phyloP scores from a whole-genome alignment of 2,888 invertebrate species.

The Caenorhabditis macrosperma region DNA sequence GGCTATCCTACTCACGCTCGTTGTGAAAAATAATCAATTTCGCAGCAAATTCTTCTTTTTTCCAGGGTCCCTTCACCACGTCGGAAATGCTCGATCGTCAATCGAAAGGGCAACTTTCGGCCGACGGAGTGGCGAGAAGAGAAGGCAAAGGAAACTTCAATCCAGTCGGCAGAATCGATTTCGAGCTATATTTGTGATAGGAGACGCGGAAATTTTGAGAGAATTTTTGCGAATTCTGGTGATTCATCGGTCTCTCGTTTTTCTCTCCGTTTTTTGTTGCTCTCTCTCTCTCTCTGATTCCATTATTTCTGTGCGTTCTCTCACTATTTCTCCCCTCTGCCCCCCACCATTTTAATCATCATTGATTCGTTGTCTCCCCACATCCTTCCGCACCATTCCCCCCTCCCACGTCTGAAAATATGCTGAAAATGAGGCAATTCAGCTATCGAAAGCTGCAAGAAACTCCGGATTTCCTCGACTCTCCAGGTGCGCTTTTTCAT shows the following conservation, averaged over 20 bases:
- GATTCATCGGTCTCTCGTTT: neutral
- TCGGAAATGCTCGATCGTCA: conserved; percentile 64
- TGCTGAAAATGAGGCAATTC: neutral
- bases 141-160: conserved; percentile 69
- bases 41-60: neutral
- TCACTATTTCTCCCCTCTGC: conserved; percentile 13
- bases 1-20: no score
- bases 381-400: no score
- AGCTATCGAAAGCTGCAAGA: neutral
- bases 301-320: neutral
- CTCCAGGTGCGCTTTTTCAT: conserved; percentile 3
- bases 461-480: neutral
- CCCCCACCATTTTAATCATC: neutral
- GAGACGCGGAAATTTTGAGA: neutral
- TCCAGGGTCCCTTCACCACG: conserved; percentile 67
- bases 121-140: conserved; percentile 68
- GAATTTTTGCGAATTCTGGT: conserved; percentile 1
- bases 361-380: no score
- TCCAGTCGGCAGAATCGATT: conserved; percentile 73
- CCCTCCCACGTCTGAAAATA: no score
- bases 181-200: conserved; percentile 71
- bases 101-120: conserved; percentile 60
- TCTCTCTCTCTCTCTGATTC: neutral
- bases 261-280: neutral
- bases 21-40: no score